Base-by-base conservation (phyloP, 2,113 vertebrate species). In the Pelecanoides urinatrix region DNA sequence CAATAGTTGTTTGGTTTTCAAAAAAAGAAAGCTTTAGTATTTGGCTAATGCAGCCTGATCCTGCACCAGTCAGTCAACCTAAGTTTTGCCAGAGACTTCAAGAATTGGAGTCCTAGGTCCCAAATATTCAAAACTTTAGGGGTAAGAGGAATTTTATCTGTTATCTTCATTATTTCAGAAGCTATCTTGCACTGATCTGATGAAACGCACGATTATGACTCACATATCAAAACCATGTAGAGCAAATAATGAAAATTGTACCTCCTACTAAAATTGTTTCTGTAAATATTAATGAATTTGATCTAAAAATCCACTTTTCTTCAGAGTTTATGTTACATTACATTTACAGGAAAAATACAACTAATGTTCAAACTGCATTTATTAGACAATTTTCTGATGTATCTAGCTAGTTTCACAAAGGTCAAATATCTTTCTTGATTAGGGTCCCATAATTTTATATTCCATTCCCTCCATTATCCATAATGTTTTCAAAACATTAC, bases 141-240 rank as follows among this genome's bases (percentile, higher is more conserved):
- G 7, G 3, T 50, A 88, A 72, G 44, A 85, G 47, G 59, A 59
- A 36, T 89, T 77, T 50, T 3, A 38, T 66, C 38, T 47, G 5
- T 40, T 70, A 38, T 26, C 22, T 22, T 79, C 12, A 36, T 86
- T 85, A 53, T 74, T 96, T 95, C 32, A 53, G 72, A 75, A 50
- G 26, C 18, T 76, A 18, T 83, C 10, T 88, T 45, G 30, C 56
- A 78, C 19, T 61, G 53, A 68, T 76, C 45, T 66, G 42, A 45
- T 66, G 34, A 84, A 77, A 77, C 36, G 50, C 2, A 26, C 5
- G 4, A 52, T 73, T 61, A 61, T 62, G 68, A 74, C 19, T 65
- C 32, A 32, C 15, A 27, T 61, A 44, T 19, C 0, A 0, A 76
- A 90, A 75, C 30, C 3, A 45, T 19, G 14, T 3, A 19, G 27